These are phyloP conservation scores for Sclerurus mexicanus DNA, from an alignment of 2,113 vertebrate species.

Conservation along the genomic window DNA sequence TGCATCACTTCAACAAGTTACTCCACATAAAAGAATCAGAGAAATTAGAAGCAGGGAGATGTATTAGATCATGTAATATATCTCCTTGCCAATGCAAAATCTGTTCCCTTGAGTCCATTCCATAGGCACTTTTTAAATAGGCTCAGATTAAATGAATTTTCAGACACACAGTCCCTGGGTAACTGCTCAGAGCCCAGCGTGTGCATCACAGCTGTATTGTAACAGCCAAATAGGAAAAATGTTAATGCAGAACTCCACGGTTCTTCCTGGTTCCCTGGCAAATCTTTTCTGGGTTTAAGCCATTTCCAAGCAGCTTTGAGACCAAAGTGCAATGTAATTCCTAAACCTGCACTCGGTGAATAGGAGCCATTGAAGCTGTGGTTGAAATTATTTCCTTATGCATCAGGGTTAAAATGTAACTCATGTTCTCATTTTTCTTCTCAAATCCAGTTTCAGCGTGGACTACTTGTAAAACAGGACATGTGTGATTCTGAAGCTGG, in stretches of 20 bases:
- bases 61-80: not conserved
- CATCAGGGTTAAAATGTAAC: not conserved
- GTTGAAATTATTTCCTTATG: not conserved
- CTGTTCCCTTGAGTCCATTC: not conserved
- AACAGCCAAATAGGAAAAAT: not conserved
- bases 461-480: not conserved
- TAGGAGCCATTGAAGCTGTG: not conserved
- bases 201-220: not conserved
- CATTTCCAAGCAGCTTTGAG: not conserved
- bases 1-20: not conserved
- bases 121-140: not conserved
- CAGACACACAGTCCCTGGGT: not conserved
- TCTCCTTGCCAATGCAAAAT: not conserved
- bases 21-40: not conserved
- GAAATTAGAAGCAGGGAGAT: not conserved
- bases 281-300: not conserved
- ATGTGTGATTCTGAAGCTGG: rapidly evolving
- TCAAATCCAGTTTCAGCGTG: not conserved
- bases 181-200: not conserved
- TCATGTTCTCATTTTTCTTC: not conserved
- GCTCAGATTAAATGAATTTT: not conserved
- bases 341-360: not conserved
- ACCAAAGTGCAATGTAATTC: not conserved
- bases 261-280: not conserved
- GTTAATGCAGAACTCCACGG: not conserved